Evolutionary conservation across 2,888 invertebrate species (phyloP), one percentile per base, ranked within the genome.

Genomic region (Atherix ibis): DNA sequence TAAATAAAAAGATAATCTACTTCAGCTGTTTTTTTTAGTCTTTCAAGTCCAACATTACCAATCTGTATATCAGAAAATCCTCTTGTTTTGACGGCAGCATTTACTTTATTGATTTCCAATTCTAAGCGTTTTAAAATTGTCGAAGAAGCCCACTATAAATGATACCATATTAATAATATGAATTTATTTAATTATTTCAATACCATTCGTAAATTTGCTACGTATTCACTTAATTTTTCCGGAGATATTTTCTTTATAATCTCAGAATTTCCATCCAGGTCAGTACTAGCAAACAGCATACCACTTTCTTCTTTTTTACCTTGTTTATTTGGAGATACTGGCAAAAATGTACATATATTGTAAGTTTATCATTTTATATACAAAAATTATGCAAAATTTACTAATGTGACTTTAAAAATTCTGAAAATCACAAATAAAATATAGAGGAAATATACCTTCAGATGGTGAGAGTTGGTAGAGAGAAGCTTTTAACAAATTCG

Each of bases 111-210:
- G 47, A 91, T 76, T 65, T 87, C 85, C 31, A 64, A 64, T 17
- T 75, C 73, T 34, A 92, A 61, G 18, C 82, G 72, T 51, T 73
- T 69, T 38, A 91, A 62, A 43, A 92, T 77, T 4, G 88, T 89
- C 46, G 75, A 72, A 38, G 84, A 81, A 43, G 89, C 69, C 89
- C 89, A 91, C 83, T 82, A 58, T 32, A 22, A 34, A 14, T 9
- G n/a, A 25, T 13, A 8, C 10, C 19, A 32, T 24, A 8, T 31
- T 10, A 31, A 5, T 28, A 10, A 4, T 6, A 8, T 4, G 5
- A 4, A 10, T 28, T 28, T 14, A 27, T n/a, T 9, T 13, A 27
- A 13, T 28, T 19, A 31, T 6, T 26, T 19, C 48, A 60, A 53
- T 55, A 76, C 79, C 64, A 75, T 73, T 43, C 83, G 63, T 43